Percentiles rank a stretch among this genome's conserved stretches.
Conservation (phyloP, 2,113 vertebrate genomes). For the Proteles cristata region DNA sequence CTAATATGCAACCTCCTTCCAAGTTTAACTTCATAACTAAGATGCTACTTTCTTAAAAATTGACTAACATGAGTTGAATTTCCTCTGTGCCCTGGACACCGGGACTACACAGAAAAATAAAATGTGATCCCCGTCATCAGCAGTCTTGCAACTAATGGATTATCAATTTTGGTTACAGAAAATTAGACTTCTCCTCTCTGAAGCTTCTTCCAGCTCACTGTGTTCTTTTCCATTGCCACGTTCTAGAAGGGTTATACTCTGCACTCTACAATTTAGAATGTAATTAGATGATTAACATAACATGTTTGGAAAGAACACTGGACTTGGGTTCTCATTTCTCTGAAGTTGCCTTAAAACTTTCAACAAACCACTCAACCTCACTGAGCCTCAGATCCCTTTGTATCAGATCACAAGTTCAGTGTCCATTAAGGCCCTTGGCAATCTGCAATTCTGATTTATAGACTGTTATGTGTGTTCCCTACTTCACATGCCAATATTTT, state of each 20-base stretch:
- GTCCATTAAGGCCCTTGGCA: neutral
- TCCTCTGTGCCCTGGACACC: neutral
- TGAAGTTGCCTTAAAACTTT: conserved; percentile 47
- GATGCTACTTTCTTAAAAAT: neutral
- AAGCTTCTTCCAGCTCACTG: neutral
- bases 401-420: neutral
- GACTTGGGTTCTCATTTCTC: neutral
- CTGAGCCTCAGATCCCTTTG: neutral
- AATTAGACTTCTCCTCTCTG: neutral
- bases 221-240: conserved; percentile 26
- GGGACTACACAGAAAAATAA: neutral
- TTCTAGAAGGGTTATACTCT: neutral
- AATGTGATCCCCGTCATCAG: neutral
- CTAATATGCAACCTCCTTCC: neutral
- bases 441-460: conserved; percentile 13
- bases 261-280: conserved; percentile 35
- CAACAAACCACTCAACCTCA: neutral
- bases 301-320: conserved; percentile 24
- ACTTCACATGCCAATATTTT: neutral
- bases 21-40: conserved; percentile 16
- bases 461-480: neutral
- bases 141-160: neutral
- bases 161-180: neutral
- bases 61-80: neutral
- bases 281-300: conserved; percentile 41